phyloP scores from a whole-genome alignment of 2,888 invertebrate species.

The Epinotia bilunana region DNA sequence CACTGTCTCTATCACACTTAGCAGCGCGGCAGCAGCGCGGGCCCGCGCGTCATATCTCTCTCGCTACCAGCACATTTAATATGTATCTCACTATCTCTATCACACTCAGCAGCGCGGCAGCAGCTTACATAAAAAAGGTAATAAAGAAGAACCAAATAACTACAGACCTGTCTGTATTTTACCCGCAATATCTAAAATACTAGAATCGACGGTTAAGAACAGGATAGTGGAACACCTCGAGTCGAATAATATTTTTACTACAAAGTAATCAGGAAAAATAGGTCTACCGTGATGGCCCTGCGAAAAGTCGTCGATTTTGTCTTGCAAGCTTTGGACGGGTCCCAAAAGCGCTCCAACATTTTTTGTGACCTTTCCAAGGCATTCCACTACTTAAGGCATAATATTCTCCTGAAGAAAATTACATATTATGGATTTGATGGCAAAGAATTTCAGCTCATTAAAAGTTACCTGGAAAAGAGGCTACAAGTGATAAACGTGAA shows the following conservation, averaged over 20 bases:
- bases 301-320: not conserved
- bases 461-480: not conserved
- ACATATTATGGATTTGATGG: not conserved
- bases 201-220: not conserved
- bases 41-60: too few relatives aligned
- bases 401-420: not conserved
- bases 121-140: conserved; percentile 3
- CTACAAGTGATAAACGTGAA: not conserved
- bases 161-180: not conserved
- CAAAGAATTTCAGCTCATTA: not conserved
- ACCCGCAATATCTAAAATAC: not conserved
- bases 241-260: not conserved
- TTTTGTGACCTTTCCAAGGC: conserved; percentile 1
- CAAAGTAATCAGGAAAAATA: not conserved
- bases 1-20: too few relatives aligned
- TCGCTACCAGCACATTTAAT: too few relatives aligned
- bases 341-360: not conserved
- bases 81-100: too few relatives aligned
- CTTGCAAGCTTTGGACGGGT: not conserved
- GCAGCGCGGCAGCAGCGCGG: too few relatives aligned
- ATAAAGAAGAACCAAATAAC: not conserved
- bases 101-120: too few relatives aligned
- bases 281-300: not conserved
- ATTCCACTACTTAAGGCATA: not conserved
- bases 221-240: not conserved